Evolutionary conservation across 1,140 invertebrate genomes (phyloP).

Genomic region (Chymomyza costata): DNA sequence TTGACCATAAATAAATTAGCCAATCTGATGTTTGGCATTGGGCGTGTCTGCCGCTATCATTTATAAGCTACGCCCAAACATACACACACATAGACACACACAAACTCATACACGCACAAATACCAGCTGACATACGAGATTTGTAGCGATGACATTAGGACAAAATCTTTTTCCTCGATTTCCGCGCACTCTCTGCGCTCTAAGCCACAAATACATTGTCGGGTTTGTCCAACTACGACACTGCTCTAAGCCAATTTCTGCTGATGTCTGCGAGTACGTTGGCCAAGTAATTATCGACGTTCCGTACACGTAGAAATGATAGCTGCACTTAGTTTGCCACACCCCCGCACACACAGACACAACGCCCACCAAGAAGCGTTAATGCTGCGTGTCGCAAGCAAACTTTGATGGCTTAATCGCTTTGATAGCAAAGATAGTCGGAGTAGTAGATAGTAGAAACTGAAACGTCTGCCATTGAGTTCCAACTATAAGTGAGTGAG

Average conservation of each 20-base stretch:
- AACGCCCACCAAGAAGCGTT: conserved; percentile 47
- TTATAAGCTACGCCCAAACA: conserved; percentile 50
- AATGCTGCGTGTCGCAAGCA: conserved; percentile 68
- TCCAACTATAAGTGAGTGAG: too few species aligned
- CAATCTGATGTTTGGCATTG: conserved; percentile 47
- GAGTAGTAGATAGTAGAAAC: conserved; percentile 7
- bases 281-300: conserved; percentile 66
- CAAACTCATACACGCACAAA: too few species aligned
- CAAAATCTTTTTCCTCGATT: conserved; percentile 42
- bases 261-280: conserved; percentile 51
- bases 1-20: conserved; percentile 58
- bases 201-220: not conserved
- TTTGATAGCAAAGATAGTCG: conserved; percentile 42
- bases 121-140: conserved; percentile 52
- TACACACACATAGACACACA: too few species aligned
- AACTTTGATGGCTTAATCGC: conserved; percentile 73
- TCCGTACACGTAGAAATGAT: conserved; percentile 2
- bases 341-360: not conserved
- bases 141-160: conserved; percentile 52
- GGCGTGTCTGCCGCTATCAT: conserved; percentile 49
- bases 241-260: conserved; percentile 59
- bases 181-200: not conserved
- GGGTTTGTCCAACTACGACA: conserved; percentile 27
- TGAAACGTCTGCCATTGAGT: too few species aligned
- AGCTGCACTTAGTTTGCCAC: conserved; percentile 21